Evolutionary conservation across 2,113 vertebrate genomes (phyloP).

Genomic region (Lampris incognitus): DNA sequence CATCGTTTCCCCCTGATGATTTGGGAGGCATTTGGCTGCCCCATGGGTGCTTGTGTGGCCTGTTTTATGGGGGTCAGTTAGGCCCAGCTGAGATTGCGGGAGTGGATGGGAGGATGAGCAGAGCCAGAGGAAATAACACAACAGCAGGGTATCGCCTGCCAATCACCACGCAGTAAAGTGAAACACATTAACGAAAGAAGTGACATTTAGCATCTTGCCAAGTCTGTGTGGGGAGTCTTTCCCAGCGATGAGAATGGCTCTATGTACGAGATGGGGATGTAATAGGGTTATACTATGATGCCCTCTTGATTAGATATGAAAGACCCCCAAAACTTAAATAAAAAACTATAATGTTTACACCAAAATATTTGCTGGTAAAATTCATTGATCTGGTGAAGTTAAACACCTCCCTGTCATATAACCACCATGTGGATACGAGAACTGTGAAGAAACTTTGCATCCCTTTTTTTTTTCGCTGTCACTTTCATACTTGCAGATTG

Average conservation of each 20-base stretch:
- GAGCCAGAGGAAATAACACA: constrained; percentile 78
- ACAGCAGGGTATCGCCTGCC: constrained; percentile 68
- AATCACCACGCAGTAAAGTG: constrained; percentile 72
- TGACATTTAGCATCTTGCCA: constrained; percentile 47
- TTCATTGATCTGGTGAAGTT: too few species aligned
- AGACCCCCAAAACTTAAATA: too few species aligned
- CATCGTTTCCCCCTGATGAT: constrained; percentile 49
- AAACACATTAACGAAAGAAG: constrained; percentile 61
- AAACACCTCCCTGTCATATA: too few species aligned
- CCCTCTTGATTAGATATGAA: too few species aligned
- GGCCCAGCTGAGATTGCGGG: constrained; percentile 57
- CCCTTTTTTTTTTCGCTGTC: too few species aligned
- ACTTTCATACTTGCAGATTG: neutral
- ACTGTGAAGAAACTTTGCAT: too few species aligned
- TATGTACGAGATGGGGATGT: too few species aligned
- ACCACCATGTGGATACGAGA: too few species aligned
- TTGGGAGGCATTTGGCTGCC: constrained; percentile 52
- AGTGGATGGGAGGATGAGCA: constrained; percentile 62
- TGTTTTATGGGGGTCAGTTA: constrained; percentile 68
- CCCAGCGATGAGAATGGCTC: too few species aligned
- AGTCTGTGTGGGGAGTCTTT: constrained; percentile 43
- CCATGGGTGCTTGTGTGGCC: constrained; percentile 54
- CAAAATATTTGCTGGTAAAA: too few species aligned
- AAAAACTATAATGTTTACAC: too few species aligned
- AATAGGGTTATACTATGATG: too few species aligned